A percentile compares a stretch with the other conserved stretches of the same genome.
Evolutionary conservation across 2,888 invertebrate species (phyloP).

Genomic region (Lordiphosa fenestrarum): DNA sequence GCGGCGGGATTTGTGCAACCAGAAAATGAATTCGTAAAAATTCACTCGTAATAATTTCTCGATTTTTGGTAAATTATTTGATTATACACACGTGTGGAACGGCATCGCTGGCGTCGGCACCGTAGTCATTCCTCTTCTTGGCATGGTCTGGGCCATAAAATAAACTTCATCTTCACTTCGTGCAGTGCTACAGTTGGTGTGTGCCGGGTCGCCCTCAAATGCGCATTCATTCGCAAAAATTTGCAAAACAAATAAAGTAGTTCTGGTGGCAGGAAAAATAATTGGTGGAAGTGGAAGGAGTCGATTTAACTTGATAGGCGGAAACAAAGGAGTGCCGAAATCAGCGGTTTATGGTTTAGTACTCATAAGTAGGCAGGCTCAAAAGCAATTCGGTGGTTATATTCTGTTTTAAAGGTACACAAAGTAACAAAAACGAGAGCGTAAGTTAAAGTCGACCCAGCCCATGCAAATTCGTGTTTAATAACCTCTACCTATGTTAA

Average conservation of each 20-base stretch:
- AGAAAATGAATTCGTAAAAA: constrained; percentile 74
- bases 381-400: background rate
- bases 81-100: constrained; percentile 76
- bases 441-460: too few species aligned
- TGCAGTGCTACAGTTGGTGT: constrained; percentile 28
- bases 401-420: background rate
- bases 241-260: constrained; percentile 72
- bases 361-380: background rate
- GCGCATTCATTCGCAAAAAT: constrained; percentile 62
- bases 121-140: constrained; percentile 8
- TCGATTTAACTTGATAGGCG: constrained; percentile 16
- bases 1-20: constrained; percentile 27
- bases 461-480: too few species aligned
- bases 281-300: background rate
- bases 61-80: constrained; percentile 78
- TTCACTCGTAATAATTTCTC: constrained; percentile 74
- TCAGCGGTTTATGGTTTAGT: background rate
- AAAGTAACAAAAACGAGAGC: too few species aligned
- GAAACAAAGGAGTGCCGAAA: constrained; percentile 4
- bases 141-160: constrained; percentile 58
- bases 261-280: constrained; percentile 26
- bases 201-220: constrained; percentile 23
- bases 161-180: constrained; percentile 71
- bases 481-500: too few species aligned
- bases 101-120: constrained; percentile 5